These are phyloP conservation scores for Gnathonemus echidnorhynchus DNA, from an alignment of 2,113 vertebrate genomes.

Conservation along the genomic window DNA sequence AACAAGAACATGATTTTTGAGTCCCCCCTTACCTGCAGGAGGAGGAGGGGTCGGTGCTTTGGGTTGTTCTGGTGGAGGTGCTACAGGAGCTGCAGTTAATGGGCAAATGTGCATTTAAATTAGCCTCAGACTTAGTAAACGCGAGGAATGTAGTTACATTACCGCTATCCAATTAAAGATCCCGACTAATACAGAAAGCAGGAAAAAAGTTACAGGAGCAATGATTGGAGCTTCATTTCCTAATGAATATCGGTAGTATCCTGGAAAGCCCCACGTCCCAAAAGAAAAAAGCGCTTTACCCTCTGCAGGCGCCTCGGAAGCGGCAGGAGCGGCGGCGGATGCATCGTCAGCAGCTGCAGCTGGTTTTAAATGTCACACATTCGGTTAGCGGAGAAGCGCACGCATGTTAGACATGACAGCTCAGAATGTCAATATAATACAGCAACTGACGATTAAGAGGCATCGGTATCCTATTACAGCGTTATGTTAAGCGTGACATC, in stretches of 20 bases:
- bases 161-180: neutral
- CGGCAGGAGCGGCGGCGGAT: constrained; percentile 1
- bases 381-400: neutral
- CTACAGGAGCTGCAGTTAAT: constrained; percentile 14
- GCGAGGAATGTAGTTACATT: neutral
- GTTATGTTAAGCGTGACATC: neutral
- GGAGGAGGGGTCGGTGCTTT: constrained; percentile 54
- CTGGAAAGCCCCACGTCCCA: neutral
- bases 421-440: neutral
- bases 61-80: constrained; percentile 47
- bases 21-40: constrained; percentile 45
- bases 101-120: constrained; percentile 13
- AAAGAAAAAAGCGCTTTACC: constrained; percentile 12
- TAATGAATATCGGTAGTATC: neutral
- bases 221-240: neutral
- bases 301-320: constrained; percentile 14
- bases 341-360: constrained; percentile 17
- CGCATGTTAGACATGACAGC: neutral
- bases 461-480: neutral
- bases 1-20: neutral
- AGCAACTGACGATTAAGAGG: neutral
- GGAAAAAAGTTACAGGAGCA: neutral
- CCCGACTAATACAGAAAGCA: neutral
- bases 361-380: neutral
- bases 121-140: neutral